phyloP scores from a whole-genome alignment of 1,140 invertebrate species.

The Trypoxylus dichotomus region DNA sequence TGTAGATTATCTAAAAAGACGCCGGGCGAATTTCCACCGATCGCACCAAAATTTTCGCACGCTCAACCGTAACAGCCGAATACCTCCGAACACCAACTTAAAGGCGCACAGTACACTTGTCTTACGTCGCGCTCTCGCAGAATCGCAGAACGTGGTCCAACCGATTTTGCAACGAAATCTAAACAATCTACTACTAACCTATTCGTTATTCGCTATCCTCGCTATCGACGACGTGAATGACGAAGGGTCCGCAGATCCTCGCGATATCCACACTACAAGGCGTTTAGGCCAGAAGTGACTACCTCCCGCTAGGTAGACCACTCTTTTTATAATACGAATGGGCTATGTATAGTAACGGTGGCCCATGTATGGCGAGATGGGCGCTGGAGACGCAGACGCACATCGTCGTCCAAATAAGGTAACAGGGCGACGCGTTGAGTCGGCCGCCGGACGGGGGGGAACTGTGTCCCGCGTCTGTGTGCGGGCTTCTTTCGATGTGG shows the following conservation, averaged over 20 bases:
- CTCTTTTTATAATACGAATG: conserved; percentile 37
- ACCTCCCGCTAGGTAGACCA: conserved; percentile 20
- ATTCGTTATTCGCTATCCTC: not conserved
- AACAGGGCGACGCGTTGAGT: conserved; percentile 23
- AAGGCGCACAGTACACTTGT: too few relatives aligned
- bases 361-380: conserved; percentile 44
- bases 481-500: not conserved
- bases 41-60: not conserved
- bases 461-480: not conserved
- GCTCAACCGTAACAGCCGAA: not conserved
- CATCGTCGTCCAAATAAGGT: conserved; percentile 46
- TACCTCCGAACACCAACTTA: not conserved
- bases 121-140: not conserved
- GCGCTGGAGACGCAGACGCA: conserved; percentile 42
- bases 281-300: conserved; percentile 27
- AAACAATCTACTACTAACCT: not conserved
- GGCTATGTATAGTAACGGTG: conserved; percentile 40
- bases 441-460: not conserved
- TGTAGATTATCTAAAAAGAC: not conserved
- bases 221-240: too few relatives aligned
- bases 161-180: not conserved
- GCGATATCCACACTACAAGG: not conserved
- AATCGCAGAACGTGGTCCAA: not conserved
- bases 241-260: not conserved
- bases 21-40: not conserved